Evolutionary conservation across 2,888 invertebrate genomes (phyloP), one percentile per base, ranked within the genome.

Genomic region (Teleiodes luculella): DNA sequence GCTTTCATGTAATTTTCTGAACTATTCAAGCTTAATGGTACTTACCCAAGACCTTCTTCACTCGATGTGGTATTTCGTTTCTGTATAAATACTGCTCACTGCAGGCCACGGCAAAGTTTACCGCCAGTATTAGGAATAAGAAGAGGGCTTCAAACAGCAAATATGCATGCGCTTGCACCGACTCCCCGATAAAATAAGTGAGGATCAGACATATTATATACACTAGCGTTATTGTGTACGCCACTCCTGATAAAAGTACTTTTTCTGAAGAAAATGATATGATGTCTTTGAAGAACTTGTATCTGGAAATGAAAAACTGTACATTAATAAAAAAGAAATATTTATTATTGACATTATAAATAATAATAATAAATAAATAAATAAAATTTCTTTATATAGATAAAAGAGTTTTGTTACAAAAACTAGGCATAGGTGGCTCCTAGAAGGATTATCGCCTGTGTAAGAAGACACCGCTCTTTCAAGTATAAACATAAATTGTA

Each of bases 51-150:
- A 90, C 89, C 72, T 89, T 86, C 37, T 67, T 75, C 52, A 87
- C 83, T 74, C 90, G 80, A 66, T 86, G 86, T 57, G 91, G 90
- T 70, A 92, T 88, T 82, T 92, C 92, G 68, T 91, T 85, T 62
- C 80, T 78, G 55, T 84, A 80, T 60, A 86, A 72, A 65, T 84
- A 84, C 63, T 90, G 86, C 70, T 90, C 90, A 70, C 88, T 88
- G 55, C 82, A 81, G 36, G 89, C 86, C 60, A 90, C 72, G 48
- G 83, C 59, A 61, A 89, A 86, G 64, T 90, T 90, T 52, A 86
- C 67, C 37, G 85, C 63, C 57, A 89, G 67, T 67, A 89, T 82
- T 13, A 83, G 65, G 68, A 87, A 83, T 50, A 90, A 67, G 58
- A 88, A 83, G 20, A 86, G 62, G 53, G 89, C 88, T 69, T 90